A percentile compares a stretch with the other conserved stretches of the same genome.
These are phyloP conservation scores for Elmis aenea DNA, from an alignment of 2,888 invertebrate genomes.

Conservation along the genomic window DNA sequence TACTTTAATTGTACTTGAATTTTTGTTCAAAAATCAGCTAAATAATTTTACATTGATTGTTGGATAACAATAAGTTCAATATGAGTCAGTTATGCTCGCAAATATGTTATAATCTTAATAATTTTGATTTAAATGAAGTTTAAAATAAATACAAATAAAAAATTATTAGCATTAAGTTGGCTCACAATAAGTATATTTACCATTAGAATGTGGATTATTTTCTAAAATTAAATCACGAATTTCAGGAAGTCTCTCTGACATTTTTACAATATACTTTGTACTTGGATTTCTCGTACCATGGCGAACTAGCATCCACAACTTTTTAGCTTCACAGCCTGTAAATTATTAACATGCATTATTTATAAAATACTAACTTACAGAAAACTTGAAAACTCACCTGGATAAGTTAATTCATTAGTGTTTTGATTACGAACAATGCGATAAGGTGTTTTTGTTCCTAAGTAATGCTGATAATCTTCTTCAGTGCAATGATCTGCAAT, in stretches of 20 bases:
- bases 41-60: too few species aligned
- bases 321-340: slow-evolving; percentile 40
- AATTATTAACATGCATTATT: slow-evolving; percentile 9
- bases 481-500: too few species aligned
- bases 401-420: background rate
- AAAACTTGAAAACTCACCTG: background rate
- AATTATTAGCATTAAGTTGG: slow-evolving; percentile 39
- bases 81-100: too few species aligned
- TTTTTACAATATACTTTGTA: slow-evolving; percentile 51
- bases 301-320: slow-evolving; percentile 70
- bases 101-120: too few species aligned
- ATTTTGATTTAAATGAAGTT: background rate
- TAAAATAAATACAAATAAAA: slow-evolving; percentile 2
- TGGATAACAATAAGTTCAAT: too few species aligned
- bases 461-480: slow-evolving; percentile 43
- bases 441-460: slow-evolving; percentile 71
- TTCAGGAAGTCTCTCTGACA: slow-evolving; percentile 51
- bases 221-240: slow-evolving; percentile 53
- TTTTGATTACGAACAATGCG: slow-evolving; percentile 48
- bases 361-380: background rate
- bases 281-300: slow-evolving; percentile 75
- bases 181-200: too few species aligned
- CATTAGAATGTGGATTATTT: slow-evolving; percentile 47
- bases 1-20: slow-evolving; percentile 59
- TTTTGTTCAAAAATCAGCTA: too few species aligned